phyloP scores from a whole-genome alignment of 2,888 invertebrate genomes.

The Melikaiella ostensackeni region DNA sequence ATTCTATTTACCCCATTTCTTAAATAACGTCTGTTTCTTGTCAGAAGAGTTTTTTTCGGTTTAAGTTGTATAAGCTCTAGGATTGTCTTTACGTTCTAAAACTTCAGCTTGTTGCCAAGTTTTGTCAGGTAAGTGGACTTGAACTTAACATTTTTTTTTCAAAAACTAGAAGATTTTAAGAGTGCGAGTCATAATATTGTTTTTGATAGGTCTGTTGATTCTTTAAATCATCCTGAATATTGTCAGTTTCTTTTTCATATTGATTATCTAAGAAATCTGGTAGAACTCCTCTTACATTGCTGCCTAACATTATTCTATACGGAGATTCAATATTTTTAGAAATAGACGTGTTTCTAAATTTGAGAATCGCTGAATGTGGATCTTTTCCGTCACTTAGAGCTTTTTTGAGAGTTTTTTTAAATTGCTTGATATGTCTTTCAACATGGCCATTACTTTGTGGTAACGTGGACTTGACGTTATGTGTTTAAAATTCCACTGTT shows the following conservation, averaged over 20 bases:
- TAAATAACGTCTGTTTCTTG: too few relatives aligned
- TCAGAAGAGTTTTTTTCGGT: too few relatives aligned
- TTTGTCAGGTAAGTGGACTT: too few relatives aligned
- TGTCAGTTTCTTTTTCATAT: too few relatives aligned
- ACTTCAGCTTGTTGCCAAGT: too few relatives aligned
- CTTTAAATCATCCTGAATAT: not conserved
- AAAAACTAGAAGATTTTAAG: too few relatives aligned
- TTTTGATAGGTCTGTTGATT: not conserved
- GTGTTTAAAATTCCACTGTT: constrained; percentile 49
- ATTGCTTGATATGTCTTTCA: constrained; percentile 50
- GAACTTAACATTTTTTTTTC: too few relatives aligned
- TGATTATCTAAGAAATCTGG: constrained; percentile 20
- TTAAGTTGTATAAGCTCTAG: too few relatives aligned
- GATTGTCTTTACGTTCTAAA: too few relatives aligned
- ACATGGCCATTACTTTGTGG: constrained; percentile 52
- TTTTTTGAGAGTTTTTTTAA: constrained; percentile 49
- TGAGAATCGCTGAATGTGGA: constrained; percentile 48
- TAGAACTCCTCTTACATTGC: constrained; percentile 42
- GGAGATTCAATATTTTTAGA: constrained; percentile 41
- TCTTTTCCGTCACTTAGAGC: constrained; percentile 49
- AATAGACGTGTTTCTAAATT: constrained; percentile 52
- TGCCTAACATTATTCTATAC: constrained; percentile 39
- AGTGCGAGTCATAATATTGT: constrained; percentile 30
- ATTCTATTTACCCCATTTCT: too few relatives aligned
- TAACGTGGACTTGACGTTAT: constrained; percentile 46